phyloP scores from a whole-genome alignment of 2,888 invertebrate genomes.

The Andrena praecox region DNA sequence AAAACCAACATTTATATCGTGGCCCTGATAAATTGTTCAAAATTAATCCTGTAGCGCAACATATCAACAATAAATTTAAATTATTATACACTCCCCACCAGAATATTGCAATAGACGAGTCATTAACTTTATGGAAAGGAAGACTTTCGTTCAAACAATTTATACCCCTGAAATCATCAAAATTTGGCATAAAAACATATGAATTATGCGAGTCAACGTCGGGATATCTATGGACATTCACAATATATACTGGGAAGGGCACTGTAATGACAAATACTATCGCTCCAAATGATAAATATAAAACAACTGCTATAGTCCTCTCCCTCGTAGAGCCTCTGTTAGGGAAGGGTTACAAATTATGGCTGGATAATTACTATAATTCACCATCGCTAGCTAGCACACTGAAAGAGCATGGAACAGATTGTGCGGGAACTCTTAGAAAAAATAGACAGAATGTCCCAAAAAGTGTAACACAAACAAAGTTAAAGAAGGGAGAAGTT shows the following conservation, averaged over 20 bases:
- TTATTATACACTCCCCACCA: background rate
- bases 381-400: background rate
- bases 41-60: background rate
- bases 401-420: background rate
- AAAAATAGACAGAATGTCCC: background rate
- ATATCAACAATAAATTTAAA: conserved; percentile 1
- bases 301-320: background rate
- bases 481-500: background rate
- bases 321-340: background rate
- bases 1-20: background rate
- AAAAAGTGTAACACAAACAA: background rate
- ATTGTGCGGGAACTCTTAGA: background rate
- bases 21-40: background rate
- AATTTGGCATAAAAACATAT: too few species aligned
- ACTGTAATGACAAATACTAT: background rate
- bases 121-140: conserved; percentile 2
- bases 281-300: background rate
- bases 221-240: too few species aligned
- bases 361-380: background rate
- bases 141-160: background rate
- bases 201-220: too few species aligned
- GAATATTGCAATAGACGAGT: background rate
- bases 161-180: too few species aligned
- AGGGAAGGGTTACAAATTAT: background rate
- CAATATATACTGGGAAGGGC: too few species aligned